phyloP scores from a whole-genome alignment of 2,113 vertebrate species.

The Ceyx cyanopectus region DNA sequence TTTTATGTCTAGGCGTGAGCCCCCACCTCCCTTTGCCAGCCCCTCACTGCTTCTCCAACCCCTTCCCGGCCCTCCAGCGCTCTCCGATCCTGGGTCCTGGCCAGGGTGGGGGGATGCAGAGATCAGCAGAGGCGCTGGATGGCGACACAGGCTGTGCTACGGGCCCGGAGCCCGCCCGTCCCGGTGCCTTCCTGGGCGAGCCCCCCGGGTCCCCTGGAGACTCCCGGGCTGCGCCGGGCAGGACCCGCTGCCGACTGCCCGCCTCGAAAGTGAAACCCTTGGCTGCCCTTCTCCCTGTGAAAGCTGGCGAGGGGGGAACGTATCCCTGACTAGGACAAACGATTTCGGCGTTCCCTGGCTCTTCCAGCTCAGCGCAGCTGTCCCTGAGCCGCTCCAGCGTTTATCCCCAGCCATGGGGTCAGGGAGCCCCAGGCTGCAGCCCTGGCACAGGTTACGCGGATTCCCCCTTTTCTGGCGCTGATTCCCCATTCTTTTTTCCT shows the following conservation, averaged over 20 bases:
- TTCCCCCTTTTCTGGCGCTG: accelerated
- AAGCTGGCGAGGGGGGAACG: not conserved
- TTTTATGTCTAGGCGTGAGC: not conserved
- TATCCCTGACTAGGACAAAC: not conserved
- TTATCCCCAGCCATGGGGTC: accelerated
- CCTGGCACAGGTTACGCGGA: not conserved
- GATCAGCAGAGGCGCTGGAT: not conserved
- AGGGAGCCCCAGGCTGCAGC: not conserved
- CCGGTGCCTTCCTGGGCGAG: no score
- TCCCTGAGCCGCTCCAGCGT: accelerated
- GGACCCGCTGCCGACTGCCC: not conserved
- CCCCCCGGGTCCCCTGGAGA: not conserved
- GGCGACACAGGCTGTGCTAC: not conserved
- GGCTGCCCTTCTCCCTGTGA: not conserved
- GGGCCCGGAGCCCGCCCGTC: not conserved
- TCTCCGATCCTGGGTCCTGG: not conserved
- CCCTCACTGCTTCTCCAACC: not conserved
- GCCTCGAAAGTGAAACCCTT: accelerated
- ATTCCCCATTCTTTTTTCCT: no score
- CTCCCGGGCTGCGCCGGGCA: not conserved
- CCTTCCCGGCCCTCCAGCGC: no score
- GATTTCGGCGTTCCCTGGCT: not conserved
- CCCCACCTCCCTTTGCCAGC: not conserved
- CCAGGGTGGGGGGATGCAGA: not conserved
- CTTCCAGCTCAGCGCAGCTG: not conserved